phyloP scores from a whole-genome alignment of 2,113 vertebrate species.

The Podilymbus podiceps region DNA sequence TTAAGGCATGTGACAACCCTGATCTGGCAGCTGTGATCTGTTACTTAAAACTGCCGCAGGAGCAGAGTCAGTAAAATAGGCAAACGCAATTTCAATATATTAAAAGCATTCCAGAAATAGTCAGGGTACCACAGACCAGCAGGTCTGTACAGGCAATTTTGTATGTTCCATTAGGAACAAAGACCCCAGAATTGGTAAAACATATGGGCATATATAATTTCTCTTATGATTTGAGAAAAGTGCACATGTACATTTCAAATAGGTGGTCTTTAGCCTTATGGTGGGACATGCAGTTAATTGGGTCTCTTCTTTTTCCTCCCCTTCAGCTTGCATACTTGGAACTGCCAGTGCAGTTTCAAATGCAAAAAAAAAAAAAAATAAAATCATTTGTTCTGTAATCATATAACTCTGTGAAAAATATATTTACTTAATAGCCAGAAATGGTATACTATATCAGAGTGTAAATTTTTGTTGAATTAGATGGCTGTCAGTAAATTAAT shows the following conservation, averaged over 20 bases:
- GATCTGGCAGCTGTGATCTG: background rate
- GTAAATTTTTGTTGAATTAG: background rate
- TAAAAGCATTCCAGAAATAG: constrained; percentile 35
- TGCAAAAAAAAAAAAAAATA: background rate
- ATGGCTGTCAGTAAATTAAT: background rate
- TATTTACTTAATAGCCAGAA: background rate
- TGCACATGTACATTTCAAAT: background rate
- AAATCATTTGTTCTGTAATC: background rate
- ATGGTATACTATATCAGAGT: accelerated
- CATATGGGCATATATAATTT: accelerated
- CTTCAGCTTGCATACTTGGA: background rate
- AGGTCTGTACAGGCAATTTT: background rate
- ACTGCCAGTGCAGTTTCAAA: background rate
- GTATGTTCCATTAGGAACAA: background rate
- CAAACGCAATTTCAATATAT: background rate
- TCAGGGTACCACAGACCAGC: background rate
- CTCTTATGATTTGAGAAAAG: background rate
- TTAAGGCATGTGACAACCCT: background rate
- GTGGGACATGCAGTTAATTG: background rate
- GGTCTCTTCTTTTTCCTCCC: background rate
- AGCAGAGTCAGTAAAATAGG: background rate
- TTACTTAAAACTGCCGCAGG: background rate
- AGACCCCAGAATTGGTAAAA: background rate
- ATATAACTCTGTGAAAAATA: background rate
- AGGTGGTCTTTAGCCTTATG: background rate